phyloP scores from a whole-genome alignment of 2,797 vertebrate species.

The Amblyraja radiata region DNA sequence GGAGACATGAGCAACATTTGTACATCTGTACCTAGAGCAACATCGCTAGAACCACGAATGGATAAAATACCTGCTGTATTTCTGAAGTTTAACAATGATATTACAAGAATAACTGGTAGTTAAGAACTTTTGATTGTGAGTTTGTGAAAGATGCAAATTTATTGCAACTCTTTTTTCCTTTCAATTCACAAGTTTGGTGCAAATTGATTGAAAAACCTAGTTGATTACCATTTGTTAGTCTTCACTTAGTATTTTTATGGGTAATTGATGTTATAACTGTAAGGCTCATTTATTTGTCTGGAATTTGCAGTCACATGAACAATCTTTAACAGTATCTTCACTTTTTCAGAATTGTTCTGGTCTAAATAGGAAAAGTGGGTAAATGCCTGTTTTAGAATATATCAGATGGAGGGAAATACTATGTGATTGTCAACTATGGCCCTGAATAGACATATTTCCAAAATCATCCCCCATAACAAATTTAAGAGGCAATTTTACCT shows the following conservation, averaged over 20 bases:
- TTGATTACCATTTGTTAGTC: neutral
- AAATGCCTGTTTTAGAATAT: neutral
- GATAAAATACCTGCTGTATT: neutral
- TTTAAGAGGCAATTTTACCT: neutral
- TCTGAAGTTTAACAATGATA: neutral
- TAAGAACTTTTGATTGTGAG: neutral
- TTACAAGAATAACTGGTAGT: neutral
- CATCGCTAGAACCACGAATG: neutral
- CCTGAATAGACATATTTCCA: neutral
- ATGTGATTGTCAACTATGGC: neutral
- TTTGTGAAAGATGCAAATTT: neutral
- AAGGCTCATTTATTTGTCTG: neutral
- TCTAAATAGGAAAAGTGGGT: neutral
- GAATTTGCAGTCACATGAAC: neutral
- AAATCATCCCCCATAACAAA: neutral
- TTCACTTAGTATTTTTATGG: neutral
- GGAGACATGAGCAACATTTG: too few relatives aligned
- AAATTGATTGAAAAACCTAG: neutral
- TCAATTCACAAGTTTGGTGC: neutral
- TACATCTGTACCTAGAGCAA: too few relatives aligned
- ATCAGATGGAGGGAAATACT: neutral
- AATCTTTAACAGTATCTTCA: neutral
- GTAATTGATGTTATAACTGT: neutral
- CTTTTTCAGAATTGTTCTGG: neutral
- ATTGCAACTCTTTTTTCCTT: neutral